Percentiles rank a stretch among this genome's conserved stretches.
These are phyloP conservation scores for Drosophila varians DNA, from an alignment of 1,140 invertebrate species.

Conservation along the genomic window DNA sequence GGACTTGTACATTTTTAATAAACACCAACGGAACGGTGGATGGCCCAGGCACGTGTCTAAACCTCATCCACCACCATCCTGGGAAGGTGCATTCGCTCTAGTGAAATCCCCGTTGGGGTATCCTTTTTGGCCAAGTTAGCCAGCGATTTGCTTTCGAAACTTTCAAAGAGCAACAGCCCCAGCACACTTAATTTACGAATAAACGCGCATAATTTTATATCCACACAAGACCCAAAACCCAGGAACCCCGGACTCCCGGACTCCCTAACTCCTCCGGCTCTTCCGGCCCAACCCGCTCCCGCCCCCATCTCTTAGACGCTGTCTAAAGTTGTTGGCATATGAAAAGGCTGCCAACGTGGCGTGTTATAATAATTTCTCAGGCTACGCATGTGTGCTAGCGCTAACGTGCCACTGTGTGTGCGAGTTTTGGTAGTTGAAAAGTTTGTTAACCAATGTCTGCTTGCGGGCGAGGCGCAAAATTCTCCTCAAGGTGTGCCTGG, in stretches of 20 bases:
- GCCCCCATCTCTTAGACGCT: constrained; percentile 9
- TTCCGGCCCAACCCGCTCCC: not conserved
- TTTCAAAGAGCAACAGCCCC: constrained; percentile 71
- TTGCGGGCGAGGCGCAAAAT: constrained; percentile 62
- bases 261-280: not conserved
- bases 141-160: constrained; percentile 52
- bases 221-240: constrained; percentile 44
- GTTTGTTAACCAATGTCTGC: constrained; percentile 80
- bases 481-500: constrained; percentile 72
- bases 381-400: constrained; percentile 46
- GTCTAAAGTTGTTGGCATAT: constrained; percentile 78
- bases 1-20: constrained; percentile 72
- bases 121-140: constrained; percentile 36
- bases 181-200: constrained; percentile 80
- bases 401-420: constrained; percentile 7
- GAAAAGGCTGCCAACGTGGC: constrained; percentile 81
- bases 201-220: constrained; percentile 82
- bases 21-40: constrained; percentile 23
- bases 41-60: constrained; percentile 24
- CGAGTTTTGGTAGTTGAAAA: constrained; percentile 67
- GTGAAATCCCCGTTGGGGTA: constrained; percentile 5
- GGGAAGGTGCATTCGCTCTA: constrained; percentile 10
- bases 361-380: constrained; percentile 81
- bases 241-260: not conserved
- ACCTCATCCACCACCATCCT: constrained; percentile 3